Conservation (phyloP, 2,113 vertebrate species). For the Pituophis catenifer region DNA sequence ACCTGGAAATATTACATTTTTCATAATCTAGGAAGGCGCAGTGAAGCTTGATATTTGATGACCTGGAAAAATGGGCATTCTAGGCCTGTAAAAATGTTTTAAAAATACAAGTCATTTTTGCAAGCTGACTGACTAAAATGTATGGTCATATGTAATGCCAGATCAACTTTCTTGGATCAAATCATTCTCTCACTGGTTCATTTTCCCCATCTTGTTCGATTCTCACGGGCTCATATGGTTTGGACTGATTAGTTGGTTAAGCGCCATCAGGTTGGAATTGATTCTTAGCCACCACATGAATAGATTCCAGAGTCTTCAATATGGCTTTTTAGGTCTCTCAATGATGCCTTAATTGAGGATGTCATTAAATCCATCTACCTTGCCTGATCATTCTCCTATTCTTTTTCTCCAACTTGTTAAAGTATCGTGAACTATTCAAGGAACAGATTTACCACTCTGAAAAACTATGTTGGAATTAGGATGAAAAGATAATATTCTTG, state of each 20-base stretch:
- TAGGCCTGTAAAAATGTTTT: slow-evolving; percentile 29
- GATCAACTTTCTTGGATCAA: neutral
- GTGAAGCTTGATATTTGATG: slow-evolving; percentile 14
- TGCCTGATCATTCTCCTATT: neutral
- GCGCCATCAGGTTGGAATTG: neutral
- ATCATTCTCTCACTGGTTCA: neutral
- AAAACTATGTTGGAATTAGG: neutral
- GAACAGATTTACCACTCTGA: neutral
- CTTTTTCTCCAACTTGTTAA: neutral
- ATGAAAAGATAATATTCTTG: neutral
- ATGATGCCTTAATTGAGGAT: neutral
- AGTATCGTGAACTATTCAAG: neutral
- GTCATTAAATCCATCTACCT: neutral
- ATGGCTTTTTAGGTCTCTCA: neutral
- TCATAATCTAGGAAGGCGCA: slow-evolving; percentile 37
- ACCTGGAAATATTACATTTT: slow-evolving; percentile 42
- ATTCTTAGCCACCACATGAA: neutral
- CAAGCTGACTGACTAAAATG: neutral
- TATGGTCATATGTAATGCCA: neutral
- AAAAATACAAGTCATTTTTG: slow-evolving; percentile 21
- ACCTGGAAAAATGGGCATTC: slow-evolving; percentile 48
- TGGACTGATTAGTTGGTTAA: neutral
- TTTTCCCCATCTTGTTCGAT: neutral
- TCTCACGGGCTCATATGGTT: neutral
- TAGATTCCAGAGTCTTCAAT: neutral